Percentiles rank a stretch among this genome's conserved stretches.
These are phyloP conservation scores for Montipora capitata DNA, from an alignment of 92 coral and sea anemone genomes.

Conservation along the genomic window DNA sequence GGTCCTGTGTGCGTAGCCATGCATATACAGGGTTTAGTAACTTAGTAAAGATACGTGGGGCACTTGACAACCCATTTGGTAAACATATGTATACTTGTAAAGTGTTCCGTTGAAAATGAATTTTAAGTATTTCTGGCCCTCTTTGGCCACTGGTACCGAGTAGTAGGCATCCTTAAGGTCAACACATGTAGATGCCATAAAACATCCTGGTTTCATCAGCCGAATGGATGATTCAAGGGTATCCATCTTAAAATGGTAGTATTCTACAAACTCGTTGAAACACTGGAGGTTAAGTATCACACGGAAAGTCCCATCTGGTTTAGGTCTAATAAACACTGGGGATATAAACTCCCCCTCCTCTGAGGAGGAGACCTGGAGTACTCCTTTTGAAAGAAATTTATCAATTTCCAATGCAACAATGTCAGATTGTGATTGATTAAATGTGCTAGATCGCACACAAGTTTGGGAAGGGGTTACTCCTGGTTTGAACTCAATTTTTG, in stretches of 20 bases:
- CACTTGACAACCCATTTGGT: background rate
- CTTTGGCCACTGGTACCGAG: background rate
- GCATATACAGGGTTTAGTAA: background rate
- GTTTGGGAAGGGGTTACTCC: background rate
- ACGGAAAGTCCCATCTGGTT: constrained; percentile 43
- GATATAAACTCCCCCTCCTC: constrained; percentile 50
- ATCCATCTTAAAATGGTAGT: constrained; percentile 68
- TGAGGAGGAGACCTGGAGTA: background rate
- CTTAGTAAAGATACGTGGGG: constrained; percentile 35
- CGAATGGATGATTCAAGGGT: constrained; percentile 47
- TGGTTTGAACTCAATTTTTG: constrained; percentile 21
- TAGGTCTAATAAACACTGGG: constrained; percentile 44
- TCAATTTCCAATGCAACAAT: constrained; percentile 40
- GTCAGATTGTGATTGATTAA: constrained; percentile 50
- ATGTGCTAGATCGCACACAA: constrained; percentile 33
- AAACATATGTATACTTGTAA: background rate
- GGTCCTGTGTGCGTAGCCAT: constrained; percentile 35
- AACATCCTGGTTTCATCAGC: constrained; percentile 47
- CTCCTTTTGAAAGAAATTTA: constrained; percentile 34
- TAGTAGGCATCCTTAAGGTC: constrained; percentile 52
- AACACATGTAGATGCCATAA: constrained; percentile 47
- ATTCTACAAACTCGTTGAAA: constrained; percentile 60
- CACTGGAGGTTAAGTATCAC: constrained; percentile 39
- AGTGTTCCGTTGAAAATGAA: background rate
- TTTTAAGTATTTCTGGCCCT: background rate